Conservation (phyloP, 1,140 invertebrate species). For the Palaemon carinicauda region DNA sequence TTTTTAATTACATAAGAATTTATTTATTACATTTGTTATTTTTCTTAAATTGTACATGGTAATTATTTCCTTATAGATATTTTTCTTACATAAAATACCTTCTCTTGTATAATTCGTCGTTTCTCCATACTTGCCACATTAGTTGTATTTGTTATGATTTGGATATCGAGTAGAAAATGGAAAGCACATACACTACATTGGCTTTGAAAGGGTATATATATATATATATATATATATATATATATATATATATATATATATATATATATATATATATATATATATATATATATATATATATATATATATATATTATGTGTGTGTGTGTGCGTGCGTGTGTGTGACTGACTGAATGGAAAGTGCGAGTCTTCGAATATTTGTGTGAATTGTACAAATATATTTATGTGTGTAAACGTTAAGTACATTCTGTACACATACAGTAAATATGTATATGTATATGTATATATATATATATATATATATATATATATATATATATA, state of each 20-base stretch:
- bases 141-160: too few relatives aligned
- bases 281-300: background rate
- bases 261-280: background rate
- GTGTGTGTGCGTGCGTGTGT: background rate
- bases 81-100: too few relatives aligned
- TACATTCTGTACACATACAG: background rate
- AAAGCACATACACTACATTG: background rate
- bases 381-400: background rate
- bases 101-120: too few relatives aligned
- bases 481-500: background rate
- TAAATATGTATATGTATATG: background rate
- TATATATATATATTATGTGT: background rate
- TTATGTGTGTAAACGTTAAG: background rate
- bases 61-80: too few relatives aligned
- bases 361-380: background rate
- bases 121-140: too few relatives aligned
- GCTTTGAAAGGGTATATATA: background rate
- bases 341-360: too few relatives aligned
- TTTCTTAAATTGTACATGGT: too few relatives aligned
- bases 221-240: background rate
- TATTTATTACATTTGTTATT: too few relatives aligned
- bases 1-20: too few relatives aligned
- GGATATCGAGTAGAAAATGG: background rate
- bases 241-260: background rate
- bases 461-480: background rate